Conservation (phyloP, 2,888 invertebrate genomes). For the Caenorhabditis sp. region DNA sequence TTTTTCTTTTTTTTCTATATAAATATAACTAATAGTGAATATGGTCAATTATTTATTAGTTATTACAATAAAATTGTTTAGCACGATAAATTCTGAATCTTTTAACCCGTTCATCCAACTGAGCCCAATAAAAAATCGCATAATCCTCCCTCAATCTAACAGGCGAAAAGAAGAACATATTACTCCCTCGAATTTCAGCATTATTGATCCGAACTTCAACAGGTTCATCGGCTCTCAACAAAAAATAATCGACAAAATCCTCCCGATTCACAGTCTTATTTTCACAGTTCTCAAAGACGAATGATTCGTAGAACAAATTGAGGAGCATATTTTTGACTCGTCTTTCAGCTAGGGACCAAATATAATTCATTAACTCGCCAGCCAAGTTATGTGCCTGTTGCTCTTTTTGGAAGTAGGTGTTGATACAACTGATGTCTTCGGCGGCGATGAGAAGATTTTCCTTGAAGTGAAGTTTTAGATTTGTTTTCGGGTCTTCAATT, state of each 20-base stretch:
- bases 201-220: neutral
- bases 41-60: no score
- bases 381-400: neutral
- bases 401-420: neutral
- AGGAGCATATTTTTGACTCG: neutral
- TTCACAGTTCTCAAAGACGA: neutral
- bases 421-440: neutral
- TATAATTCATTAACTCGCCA: neutral
- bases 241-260: neutral
- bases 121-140: neutral
- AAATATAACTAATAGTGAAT: no score
- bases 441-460: neutral
- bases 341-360: neutral
- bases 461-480: neutral
- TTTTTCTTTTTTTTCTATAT: no score
- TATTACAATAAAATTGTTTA: neutral
- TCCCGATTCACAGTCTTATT: neutral
- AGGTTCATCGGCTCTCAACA: neutral
- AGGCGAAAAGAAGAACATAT: neutral
- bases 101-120: neutral
- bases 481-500: no score
- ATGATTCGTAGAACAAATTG: neutral
- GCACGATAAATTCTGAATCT: neutral
- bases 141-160: neutral
- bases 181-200: neutral